Conservation (phyloP, 2,113 vertebrate species). For the Acrocephalus arundinaceus region DNA sequence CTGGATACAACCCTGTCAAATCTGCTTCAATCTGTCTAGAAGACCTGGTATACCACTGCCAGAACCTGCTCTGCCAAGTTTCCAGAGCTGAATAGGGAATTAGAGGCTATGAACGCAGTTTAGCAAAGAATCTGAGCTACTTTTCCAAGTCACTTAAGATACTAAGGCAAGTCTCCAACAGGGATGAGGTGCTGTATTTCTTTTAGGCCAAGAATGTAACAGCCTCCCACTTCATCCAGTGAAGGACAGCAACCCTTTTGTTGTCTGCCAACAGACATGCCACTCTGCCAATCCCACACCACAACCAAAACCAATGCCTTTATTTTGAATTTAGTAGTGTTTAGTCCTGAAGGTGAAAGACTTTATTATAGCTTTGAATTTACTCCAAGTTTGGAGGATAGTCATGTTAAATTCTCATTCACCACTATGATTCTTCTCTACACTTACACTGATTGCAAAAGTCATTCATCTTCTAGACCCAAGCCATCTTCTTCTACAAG, state of each 20-base stretch:
- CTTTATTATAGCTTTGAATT: not conserved
- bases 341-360: conserved; percentile 2
- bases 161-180: not conserved
- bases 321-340: not conserved
- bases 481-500: not conserved
- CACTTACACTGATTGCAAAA: not conserved
- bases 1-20: not conserved
- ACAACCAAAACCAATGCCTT: not conserved
- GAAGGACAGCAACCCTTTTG: conserved; percentile 1
- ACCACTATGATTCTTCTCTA: not conserved
- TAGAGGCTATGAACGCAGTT: not conserved
- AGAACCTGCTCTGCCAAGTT: not conserved
- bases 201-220: not conserved
- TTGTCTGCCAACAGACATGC: not conserved
- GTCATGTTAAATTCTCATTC: not conserved
- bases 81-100: not conserved
- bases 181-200: not conserved
- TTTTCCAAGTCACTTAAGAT: not conserved
- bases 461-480: not conserved
- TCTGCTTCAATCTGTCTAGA: not conserved
- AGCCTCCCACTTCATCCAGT: not conserved
- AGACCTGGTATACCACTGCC: not conserved
- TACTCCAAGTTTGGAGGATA: not conserved
- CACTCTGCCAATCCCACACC: not conserved
- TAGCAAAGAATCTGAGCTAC: not conserved